These are phyloP conservation scores for Ateles fusciceps DNA, from an alignment of 2,797 vertebrate genomes.

Conservation along the genomic window DNA sequence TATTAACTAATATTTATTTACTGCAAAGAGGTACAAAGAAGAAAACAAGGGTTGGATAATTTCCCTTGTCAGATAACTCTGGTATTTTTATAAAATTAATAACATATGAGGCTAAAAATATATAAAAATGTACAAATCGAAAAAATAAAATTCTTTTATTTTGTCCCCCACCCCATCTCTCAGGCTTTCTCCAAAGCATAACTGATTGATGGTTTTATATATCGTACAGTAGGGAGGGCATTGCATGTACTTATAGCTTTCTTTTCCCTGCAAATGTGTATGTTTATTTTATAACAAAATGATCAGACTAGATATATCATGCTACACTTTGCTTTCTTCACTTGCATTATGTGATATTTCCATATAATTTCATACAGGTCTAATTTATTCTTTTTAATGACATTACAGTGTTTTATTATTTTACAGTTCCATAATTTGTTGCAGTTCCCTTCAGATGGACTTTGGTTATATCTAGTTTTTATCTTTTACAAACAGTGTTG, in stretches of 20 bases:
- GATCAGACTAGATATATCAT: not conserved
- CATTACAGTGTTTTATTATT: not conserved
- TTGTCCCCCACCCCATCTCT: not conserved
- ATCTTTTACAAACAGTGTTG: not conserved
- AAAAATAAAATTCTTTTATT: not conserved
- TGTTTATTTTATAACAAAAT: not conserved
- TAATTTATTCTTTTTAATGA: not conserved
- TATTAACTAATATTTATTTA: not conserved
- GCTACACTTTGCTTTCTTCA: not conserved
- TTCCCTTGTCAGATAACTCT: not conserved
- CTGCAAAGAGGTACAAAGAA: not conserved
- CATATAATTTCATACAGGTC: not conserved
- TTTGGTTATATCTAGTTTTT: not conserved
- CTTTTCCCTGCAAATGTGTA: not conserved
- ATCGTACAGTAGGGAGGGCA: not conserved
- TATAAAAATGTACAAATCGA: not conserved
- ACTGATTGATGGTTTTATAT: not conserved
- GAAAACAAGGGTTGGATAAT: not conserved
- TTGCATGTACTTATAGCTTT: accelerated
- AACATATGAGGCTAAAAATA: not conserved
- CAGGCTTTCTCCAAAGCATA: not conserved
- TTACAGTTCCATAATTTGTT: not conserved
- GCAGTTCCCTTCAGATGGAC: not conserved
- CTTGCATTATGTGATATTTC: not conserved
- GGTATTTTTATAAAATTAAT: constrained; percentile 2